Evolutionary conservation across 2,797 vertebrate genomes (phyloP).

Genomic region (Taeniopygia guttata): DNA sequence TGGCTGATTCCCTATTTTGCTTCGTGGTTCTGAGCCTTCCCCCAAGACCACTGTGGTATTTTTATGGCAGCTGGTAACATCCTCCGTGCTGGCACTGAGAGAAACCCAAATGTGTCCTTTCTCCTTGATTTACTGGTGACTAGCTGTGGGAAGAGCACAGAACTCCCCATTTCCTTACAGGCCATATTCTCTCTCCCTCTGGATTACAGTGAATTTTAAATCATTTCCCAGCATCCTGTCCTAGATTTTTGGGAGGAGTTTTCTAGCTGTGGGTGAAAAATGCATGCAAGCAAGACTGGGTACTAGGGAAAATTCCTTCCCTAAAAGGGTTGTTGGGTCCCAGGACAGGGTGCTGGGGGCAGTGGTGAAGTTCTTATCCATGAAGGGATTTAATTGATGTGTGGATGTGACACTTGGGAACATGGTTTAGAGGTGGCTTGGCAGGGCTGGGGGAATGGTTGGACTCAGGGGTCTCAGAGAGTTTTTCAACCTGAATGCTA

Average conservation of each 20-base stretch:
- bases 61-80: background rate
- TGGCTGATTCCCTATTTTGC: background rate
- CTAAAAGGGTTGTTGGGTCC: background rate
- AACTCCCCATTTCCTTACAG: background rate
- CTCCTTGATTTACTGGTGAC: background rate
- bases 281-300: background rate
- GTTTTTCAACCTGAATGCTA: background rate
- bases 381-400: background rate
- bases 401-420: background rate
- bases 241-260: background rate
- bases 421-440: background rate
- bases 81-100: no score
- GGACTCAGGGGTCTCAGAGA: background rate
- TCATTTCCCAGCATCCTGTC: background rate
- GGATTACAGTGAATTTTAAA: background rate
- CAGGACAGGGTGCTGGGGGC: background rate
- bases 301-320: background rate
- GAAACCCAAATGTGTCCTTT: background rate
- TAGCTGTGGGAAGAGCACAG: background rate
- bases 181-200: background rate
- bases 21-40: fast-evolving
- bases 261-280: background rate
- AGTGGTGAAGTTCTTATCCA: background rate
- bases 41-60: background rate
- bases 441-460: background rate